Conservation (phyloP, 2,113 vertebrate species). For the Lamprologus sp. region DNA sequence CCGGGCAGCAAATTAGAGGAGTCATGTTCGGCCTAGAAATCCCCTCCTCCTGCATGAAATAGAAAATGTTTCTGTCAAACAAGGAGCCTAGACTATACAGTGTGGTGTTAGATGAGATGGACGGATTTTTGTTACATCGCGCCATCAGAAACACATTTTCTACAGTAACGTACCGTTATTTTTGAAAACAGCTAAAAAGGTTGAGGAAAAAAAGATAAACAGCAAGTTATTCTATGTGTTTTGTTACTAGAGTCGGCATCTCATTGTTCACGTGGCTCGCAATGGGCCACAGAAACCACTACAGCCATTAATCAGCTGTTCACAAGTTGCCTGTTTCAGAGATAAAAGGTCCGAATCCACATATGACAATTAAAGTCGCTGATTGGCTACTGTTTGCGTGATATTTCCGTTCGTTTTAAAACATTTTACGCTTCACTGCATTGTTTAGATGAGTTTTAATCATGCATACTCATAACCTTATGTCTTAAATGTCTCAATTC, state of each 20-base stretch:
- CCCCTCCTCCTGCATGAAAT: neutral
- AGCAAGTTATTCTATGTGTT: neutral
- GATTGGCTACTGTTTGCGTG: fast-evolving
- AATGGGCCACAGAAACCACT: neutral
- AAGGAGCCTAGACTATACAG: neutral
- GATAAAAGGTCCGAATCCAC: neutral
- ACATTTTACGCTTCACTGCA: neutral
- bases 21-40: neutral
- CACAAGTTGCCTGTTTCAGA: neutral
- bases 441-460: neutral
- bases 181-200: neutral
- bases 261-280: neutral
- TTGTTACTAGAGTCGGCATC: neutral
- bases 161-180: neutral
- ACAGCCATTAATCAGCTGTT: neutral
- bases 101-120: neutral
- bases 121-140: neutral
- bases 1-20: neutral
- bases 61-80: neutral
- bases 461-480: neutral
- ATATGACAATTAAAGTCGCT: neutral
- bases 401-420: neutral
- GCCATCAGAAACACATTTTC: neutral
- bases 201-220: neutral
- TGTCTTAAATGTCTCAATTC: fast-evolving